Evolutionary conservation across 35 echinoderm and acorn worm genomes (phyloP).

Genomic region (Heliocidaris erythrogramma): DNA sequence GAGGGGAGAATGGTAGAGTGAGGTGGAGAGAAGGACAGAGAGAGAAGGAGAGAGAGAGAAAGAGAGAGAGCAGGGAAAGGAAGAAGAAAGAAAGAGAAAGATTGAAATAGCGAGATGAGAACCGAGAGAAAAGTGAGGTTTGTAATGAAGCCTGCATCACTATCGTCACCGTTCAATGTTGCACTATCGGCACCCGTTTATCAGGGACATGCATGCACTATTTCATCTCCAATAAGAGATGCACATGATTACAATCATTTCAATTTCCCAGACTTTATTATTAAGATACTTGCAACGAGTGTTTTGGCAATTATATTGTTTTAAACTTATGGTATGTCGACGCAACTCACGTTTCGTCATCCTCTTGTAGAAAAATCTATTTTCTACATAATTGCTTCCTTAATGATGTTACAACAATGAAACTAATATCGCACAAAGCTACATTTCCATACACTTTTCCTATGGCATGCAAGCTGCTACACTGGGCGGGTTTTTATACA

Average conservation of each 20-base stretch:
- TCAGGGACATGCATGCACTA: neutral
- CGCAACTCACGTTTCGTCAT: neutral
- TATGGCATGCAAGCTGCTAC: slow-evolving; percentile 64
- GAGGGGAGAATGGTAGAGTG: neutral
- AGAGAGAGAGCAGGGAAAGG: too few relatives aligned
- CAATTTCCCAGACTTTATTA: neutral
- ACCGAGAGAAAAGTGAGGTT: too few relatives aligned
- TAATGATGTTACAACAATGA: too few relatives aligned
- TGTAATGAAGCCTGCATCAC: neutral
- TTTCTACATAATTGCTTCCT: too few relatives aligned
- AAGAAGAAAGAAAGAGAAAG: too few relatives aligned
- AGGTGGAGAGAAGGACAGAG: neutral
- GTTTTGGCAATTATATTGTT: neutral
- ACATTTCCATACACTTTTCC: neutral
- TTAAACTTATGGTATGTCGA: neutral
- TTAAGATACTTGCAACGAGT: neutral
- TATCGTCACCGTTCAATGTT: neutral
- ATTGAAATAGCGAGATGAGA: too few relatives aligned
- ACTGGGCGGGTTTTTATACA: slow-evolving; percentile 86
- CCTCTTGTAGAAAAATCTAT: neutral
- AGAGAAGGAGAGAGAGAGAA: neutral
- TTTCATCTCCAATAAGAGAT: neutral
- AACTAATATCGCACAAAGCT: neutral
- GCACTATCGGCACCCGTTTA: neutral
- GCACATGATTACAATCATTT: neutral